Conservation (phyloP, 2,113 vertebrate genomes). For the Willisornis vidua region DNA sequence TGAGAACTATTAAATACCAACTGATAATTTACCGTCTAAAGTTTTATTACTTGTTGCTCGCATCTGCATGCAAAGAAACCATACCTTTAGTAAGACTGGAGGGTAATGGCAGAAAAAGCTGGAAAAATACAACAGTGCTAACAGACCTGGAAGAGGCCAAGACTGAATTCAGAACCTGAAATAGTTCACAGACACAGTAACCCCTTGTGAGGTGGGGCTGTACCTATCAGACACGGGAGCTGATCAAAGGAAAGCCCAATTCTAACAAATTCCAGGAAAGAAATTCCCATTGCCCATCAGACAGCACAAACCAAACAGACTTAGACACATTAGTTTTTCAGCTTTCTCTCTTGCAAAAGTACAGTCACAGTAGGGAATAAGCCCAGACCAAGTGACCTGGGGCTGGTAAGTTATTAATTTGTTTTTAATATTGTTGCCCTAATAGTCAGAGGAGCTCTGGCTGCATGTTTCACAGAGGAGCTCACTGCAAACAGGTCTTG, state of each 20-base stretch:
- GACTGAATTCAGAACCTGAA: background rate
- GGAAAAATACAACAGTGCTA: background rate
- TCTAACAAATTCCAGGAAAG: background rate
- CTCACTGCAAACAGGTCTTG: background rate
- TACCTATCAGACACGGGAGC: background rate
- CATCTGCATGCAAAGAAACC: background rate
- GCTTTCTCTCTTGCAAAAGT: background rate
- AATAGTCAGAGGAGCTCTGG: background rate
- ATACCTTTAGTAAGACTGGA: background rate
- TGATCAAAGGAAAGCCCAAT: background rate
- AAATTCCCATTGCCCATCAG: background rate
- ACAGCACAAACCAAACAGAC: fast-evolving
- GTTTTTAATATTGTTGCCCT: background rate
- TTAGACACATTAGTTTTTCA: background rate
- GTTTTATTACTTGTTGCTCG: background rate
- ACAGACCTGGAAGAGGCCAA: background rate
- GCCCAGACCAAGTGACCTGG: background rate
- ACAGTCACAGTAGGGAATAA: background rate
- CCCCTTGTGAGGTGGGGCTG: background rate
- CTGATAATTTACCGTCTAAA: background rate
- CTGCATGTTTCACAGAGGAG: background rate
- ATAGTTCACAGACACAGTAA: background rate
- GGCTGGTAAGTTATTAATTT: background rate
- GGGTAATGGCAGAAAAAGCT: background rate
- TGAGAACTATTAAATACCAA: background rate